A percentile compares a stretch with the other conserved stretches of the same genome.
These are phyloP conservation scores for Leptinotarsa defecta DNA, from an alignment of 1,140 invertebrate species.

Conservation along the genomic window DNA sequence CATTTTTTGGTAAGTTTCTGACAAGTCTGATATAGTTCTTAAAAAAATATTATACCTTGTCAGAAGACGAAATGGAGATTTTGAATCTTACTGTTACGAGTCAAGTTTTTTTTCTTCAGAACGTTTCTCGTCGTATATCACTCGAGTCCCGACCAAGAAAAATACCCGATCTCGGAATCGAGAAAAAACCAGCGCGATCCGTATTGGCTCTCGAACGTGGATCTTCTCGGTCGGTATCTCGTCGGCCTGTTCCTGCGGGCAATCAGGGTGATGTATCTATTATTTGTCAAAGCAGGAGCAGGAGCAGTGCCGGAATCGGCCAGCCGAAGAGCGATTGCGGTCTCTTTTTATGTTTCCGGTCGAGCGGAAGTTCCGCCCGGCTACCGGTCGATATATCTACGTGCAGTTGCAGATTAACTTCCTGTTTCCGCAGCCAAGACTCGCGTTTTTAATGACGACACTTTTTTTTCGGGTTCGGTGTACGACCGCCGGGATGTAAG, in stretches of 20 bases:
- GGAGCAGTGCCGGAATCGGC: slow-evolving; percentile 10
- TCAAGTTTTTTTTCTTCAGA: too few species aligned
- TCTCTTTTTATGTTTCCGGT: slow-evolving; percentile 57
- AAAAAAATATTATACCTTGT: too few species aligned
- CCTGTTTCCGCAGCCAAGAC: slow-evolving; percentile 51
- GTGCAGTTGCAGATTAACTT: slow-evolving; percentile 57
- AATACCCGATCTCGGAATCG: too few species aligned
- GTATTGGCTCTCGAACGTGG: not conserved
- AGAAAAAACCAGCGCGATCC: not conserved
- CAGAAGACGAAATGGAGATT: too few species aligned
- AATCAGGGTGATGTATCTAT: slow-evolving; percentile 37
- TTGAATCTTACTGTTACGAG: too few species aligned
- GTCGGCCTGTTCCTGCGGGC: slow-evolving; percentile 1
- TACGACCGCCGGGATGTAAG: not conserved
- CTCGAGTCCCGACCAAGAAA: too few species aligned
- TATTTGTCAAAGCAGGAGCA: slow-evolving; percentile 40
- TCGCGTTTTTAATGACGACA: slow-evolving; percentile 44
- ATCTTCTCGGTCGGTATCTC: not conserved
- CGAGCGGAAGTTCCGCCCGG: slow-evolving; percentile 55
- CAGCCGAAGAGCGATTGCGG: slow-evolving; percentile 52
- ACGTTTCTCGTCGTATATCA: too few species aligned
- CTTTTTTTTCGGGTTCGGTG: not conserved
- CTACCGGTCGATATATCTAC: slow-evolving; percentile 55
- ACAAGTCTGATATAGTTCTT: too few species aligned
- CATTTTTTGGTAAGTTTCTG: too few species aligned